Percentiles rank a stretch among this genome's conserved stretches.
phyloP scores from a whole-genome alignment of 2,113 vertebrate genomes.

The Atractosteus spatula region DNA sequence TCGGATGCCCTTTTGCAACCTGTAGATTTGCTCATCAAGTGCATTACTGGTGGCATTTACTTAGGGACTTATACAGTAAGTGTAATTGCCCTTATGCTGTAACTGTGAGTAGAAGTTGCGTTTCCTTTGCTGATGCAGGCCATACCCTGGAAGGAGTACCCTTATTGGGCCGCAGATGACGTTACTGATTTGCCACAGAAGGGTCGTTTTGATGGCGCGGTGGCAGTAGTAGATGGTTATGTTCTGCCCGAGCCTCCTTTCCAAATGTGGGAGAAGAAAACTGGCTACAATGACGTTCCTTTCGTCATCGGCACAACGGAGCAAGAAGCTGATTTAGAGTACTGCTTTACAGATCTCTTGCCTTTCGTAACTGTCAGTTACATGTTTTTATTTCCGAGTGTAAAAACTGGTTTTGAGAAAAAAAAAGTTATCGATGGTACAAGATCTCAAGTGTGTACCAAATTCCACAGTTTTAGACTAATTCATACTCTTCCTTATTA shows the following conservation, averaged over 20 bases:
- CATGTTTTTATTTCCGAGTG: no score
- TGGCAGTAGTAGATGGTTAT: slow-evolving; percentile 63
- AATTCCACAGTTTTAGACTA: no score
- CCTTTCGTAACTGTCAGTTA: no score
- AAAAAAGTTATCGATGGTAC: no score
- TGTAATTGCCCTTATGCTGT: background rate
- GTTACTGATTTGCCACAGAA: slow-evolving; percentile 53
- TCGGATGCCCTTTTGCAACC: background rate
- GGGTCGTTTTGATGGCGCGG: slow-evolving; percentile 42
- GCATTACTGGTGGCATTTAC: background rate
- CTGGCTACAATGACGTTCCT: slow-evolving; percentile 56
- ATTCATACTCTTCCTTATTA: no score
- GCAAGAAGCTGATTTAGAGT: slow-evolving; percentile 69
- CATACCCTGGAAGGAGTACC: slow-evolving; percentile 63
- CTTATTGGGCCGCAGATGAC: slow-evolving; percentile 56
- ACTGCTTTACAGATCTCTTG: background rate
- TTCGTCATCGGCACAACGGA: slow-evolving; percentile 63
- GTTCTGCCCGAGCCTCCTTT: slow-evolving; percentile 57
- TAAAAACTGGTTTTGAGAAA: no score
- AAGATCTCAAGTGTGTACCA: no score
- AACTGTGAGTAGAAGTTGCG: background rate
- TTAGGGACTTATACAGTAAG: background rate
- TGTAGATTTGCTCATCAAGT: background rate
- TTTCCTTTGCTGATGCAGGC: slow-evolving; percentile 41
- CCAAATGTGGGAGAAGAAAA: slow-evolving; percentile 54